phyloP scores from a whole-genome alignment of 2,797 vertebrate genomes.

The Darevskia nairensis region DNA sequence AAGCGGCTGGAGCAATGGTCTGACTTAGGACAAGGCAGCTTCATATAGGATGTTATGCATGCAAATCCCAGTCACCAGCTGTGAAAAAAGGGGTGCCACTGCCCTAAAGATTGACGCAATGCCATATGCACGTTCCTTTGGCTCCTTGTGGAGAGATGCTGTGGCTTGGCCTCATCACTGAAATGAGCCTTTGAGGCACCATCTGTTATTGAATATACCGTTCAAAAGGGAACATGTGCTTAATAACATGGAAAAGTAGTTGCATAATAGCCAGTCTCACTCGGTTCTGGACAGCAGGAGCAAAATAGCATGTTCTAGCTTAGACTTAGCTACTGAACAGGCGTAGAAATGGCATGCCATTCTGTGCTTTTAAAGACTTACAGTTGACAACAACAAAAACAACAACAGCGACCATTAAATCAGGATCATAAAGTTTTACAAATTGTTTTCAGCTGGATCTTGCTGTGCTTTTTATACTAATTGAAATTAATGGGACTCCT shows the following conservation, averaged over 20 bases:
- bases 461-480: neutral
- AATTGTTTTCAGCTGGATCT: neutral
- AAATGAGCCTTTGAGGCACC: slow-evolving; percentile 24
- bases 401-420: too few species aligned
- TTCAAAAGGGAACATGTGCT: neutral
- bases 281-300: neutral
- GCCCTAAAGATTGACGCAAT: neutral
- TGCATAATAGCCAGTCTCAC: slow-evolving; percentile 18
- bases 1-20: too few species aligned
- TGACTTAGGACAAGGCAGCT: too few species aligned
- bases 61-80: neutral
- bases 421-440: neutral
- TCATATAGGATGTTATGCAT: neutral
- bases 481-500: neutral
- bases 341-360: neutral
- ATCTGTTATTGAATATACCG: slow-evolving; percentile 14
- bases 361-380: neutral
- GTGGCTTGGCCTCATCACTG: slow-evolving; percentile 17
- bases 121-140: neutral
- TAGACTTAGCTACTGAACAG: neutral
- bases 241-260: slow-evolving; percentile 25
- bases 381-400: neutral
- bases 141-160: neutral
- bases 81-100: neutral
- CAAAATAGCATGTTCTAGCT: neutral